phyloP scores from a whole-genome alignment of 2,888 invertebrate genomes.

The Branchipolynoe longqiensis region DNA sequence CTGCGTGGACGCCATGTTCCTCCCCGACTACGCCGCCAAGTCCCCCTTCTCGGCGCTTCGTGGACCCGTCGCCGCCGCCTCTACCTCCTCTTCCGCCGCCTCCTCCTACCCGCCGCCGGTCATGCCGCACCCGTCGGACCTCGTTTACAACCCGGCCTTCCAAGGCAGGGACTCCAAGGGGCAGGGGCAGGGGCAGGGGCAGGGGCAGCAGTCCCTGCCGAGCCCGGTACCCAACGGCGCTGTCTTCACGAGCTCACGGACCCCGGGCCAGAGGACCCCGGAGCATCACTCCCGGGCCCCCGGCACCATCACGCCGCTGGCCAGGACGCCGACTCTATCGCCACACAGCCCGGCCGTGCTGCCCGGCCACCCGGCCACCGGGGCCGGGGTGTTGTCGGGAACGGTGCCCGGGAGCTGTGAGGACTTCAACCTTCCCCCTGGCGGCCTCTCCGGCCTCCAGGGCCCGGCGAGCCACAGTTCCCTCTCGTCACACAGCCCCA shows the following conservation, averaged over 20 bases:
- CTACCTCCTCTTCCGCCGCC: not conserved
- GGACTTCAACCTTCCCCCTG: no score
- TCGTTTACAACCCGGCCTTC: not conserved
- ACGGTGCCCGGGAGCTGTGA: no score
- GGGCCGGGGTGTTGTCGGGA: not conserved
- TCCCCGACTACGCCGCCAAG: not conserved
- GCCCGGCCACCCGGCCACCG: no score
- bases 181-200: not conserved
- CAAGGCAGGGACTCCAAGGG: not conserved
- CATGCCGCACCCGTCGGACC: not conserved
- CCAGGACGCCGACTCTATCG: no score
- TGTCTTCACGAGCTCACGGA: not conserved
- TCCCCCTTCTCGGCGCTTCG: not conserved
- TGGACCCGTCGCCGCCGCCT: no score
- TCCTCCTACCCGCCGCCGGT: not conserved
- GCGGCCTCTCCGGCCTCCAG: not conserved
- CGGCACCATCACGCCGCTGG: no score
- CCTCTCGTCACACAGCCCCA: not conserved
- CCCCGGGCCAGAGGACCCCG: constrained; percentile 4
- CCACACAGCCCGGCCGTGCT: no score
- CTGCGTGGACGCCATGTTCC: not conserved
- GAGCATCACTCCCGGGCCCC: not conserved
- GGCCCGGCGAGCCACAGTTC: not conserved
- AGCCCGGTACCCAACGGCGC: not conserved
- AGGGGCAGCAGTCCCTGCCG: not conserved